Evolutionary conservation across 2,888 invertebrate species (phyloP).

Genomic region (Rambutsinella grinnellia): DNA sequence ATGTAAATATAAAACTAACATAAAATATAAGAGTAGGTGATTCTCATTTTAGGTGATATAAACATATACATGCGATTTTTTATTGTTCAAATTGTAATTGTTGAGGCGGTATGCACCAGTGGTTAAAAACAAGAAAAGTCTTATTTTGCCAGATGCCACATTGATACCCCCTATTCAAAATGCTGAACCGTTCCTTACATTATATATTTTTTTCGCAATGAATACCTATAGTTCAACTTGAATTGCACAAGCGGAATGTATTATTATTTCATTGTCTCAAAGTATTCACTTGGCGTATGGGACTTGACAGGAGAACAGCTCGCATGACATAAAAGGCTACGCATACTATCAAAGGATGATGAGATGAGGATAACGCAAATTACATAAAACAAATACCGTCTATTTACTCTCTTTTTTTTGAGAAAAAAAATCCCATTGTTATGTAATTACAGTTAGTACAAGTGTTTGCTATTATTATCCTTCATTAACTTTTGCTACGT

Average conservation of each 20-base stretch:
- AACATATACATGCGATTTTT: neutral
- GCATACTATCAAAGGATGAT: neutral
- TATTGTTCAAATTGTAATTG: constrained; percentile 1
- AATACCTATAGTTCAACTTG: constrained; percentile 17
- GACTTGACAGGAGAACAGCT: neutral
- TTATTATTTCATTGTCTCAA: neutral
- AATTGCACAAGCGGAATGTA: constrained; percentile 1
- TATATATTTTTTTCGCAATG: constrained; percentile 6
- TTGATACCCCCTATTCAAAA: neutral
- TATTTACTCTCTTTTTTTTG: no score
- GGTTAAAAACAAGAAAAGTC: constrained; percentile 16
- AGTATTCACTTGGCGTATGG: neutral
- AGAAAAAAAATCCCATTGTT: constrained; percentile 7
- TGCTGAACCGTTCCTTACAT: constrained; percentile 27
- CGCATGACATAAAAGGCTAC: neutral
- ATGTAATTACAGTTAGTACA: constrained; percentile 8
- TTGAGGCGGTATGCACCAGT: constrained; percentile 18
- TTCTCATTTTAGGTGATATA: no score
- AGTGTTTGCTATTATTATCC: neutral
- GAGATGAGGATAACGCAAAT: neutral
- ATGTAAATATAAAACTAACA: neutral
- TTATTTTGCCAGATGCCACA: constrained; percentile 4
- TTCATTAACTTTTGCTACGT: neutral
- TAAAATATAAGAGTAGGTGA: no score
- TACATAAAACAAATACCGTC: constrained; percentile 8